phyloP scores from a whole-genome alignment of 2,113 vertebrate species.

The Thunnus maccoyii region DNA sequence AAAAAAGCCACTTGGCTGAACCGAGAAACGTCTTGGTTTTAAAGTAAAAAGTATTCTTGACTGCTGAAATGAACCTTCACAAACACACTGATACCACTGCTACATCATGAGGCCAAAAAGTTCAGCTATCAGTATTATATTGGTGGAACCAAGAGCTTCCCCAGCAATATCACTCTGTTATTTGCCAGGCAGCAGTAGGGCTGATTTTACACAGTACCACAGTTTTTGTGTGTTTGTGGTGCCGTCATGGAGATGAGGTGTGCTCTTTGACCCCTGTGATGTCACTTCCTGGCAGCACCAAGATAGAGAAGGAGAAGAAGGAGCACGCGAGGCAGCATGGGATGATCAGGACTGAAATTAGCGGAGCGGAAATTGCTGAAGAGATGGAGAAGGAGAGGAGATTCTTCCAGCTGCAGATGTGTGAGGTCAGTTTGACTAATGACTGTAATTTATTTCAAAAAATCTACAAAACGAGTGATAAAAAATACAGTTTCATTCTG shows the following conservation, averaged over 20 bases:
- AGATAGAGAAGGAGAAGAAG: constrained; percentile 99
- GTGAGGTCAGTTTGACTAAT: constrained; percentile 87
- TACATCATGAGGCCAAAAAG: background rate
- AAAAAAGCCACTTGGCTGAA: too few species aligned
- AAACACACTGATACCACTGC: background rate
- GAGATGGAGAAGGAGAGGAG: constrained; percentile 99
- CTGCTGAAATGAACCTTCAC: background rate
- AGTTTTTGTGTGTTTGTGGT: background rate
- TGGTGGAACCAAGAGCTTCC: too few species aligned
- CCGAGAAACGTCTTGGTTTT: background rate
- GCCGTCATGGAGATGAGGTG: background rate
- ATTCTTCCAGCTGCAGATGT: constrained; percentile 99
- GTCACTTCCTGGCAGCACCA: constrained; percentile 87
- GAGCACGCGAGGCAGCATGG: constrained; percentile 97
- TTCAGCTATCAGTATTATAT: too few species aligned
- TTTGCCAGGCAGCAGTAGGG: constrained; percentile 16
- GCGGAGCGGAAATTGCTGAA: constrained; percentile 97
- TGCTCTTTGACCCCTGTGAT: constrained; percentile 40
- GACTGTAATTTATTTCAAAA: background rate
- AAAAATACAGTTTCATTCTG: too few species aligned
- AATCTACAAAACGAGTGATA: too few species aligned
- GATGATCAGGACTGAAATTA: constrained; percentile 99
- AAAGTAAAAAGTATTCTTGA: background rate
- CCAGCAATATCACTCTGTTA: too few species aligned
- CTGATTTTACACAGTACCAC: constrained; percentile 48